Conservation (phyloP, 2,888 invertebrate genomes). For the Drosophila quinaria region DNA sequence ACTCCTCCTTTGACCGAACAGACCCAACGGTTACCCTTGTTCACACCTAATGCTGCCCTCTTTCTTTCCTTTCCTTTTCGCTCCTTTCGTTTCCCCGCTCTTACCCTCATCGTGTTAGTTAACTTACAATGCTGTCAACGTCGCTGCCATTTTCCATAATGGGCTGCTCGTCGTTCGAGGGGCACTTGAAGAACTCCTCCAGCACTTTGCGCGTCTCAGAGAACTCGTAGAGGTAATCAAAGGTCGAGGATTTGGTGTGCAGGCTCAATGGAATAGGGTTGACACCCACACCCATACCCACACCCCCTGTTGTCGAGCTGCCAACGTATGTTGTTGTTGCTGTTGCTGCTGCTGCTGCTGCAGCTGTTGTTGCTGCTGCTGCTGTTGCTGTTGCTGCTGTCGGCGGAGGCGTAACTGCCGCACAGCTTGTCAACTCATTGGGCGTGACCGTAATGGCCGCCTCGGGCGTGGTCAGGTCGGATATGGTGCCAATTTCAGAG, state of each 20-base stretch:
- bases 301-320: conserved; percentile 34
- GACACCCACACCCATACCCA: conserved; percentile 2
- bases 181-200: conserved; percentile 95
- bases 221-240: conserved; percentile 96
- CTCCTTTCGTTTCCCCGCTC: neutral
- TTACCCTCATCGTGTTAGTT: neutral
- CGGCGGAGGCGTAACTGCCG: conserved; percentile 50
- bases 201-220: conserved; percentile 96
- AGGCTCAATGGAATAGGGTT: conserved; percentile 66
- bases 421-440: conserved; percentile 70
- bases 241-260: conserved; percentile 88
- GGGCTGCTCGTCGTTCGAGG: conserved; percentile 87
- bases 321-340: conserved; percentile 8
- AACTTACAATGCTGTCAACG: conserved; percentile 85
- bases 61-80: neutral
- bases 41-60: conserved; percentile 9
- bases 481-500: conserved; percentile 85
- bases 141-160: conserved; percentile 85
- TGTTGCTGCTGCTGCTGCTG: conserved; percentile 16
- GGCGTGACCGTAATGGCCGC: conserved; percentile 64
- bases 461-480: conserved; percentile 85
- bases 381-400: conserved; percentile 12
- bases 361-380: conserved; percentile 26
- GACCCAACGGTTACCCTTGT: conserved; percentile 7
- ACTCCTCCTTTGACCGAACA: neutral